Percentiles rank a stretch among this genome's conserved stretches.
phyloP scores from a whole-genome alignment of 2,113 vertebrate genomes.

The Psettodes erumei region DNA sequence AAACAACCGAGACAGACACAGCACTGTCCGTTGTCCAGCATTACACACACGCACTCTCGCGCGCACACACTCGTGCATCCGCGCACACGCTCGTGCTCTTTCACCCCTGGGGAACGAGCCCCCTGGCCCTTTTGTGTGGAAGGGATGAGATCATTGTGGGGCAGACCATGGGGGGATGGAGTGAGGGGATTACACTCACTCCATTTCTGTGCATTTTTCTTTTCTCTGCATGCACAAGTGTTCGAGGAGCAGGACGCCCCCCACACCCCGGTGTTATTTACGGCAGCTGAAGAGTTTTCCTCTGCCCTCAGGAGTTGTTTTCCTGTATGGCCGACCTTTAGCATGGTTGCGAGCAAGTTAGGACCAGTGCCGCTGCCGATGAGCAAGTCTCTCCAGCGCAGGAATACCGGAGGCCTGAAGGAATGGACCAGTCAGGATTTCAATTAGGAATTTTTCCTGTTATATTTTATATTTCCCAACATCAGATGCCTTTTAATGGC shows the following conservation, averaged over 20 bases:
- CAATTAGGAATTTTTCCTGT: too few species aligned
- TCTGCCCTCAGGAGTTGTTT: slow-evolving; percentile 33
- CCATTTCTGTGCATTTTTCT: slow-evolving; percentile 6
- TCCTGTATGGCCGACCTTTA: slow-evolving; percentile 28
- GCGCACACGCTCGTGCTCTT: slow-evolving; percentile 39
- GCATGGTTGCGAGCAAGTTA: slow-evolving; percentile 47
- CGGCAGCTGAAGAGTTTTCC: slow-evolving; percentile 29
- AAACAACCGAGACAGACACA: slow-evolving; percentile 61
- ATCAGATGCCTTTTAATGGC: not conserved
- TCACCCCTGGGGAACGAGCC: slow-evolving; percentile 59
- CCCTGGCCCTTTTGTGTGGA: slow-evolving; percentile 76
- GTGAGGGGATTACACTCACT: slow-evolving; percentile 45
- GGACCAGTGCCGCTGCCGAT: slow-evolving; percentile 35
- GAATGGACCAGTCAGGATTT: not conserved
- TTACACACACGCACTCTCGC: slow-evolving; percentile 25
- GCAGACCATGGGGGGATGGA: slow-evolving; percentile 54
- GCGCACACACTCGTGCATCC: slow-evolving; percentile 28
- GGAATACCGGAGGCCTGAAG: slow-evolving; percentile 39
- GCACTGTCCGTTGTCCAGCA: slow-evolving; percentile 58
- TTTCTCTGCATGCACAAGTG: not conserved
- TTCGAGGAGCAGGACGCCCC: slow-evolving; percentile 7
- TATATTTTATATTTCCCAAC: too few species aligned
- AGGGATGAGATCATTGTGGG: slow-evolving; percentile 70
- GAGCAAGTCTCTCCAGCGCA: slow-evolving; percentile 45
- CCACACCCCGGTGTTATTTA: slow-evolving; percentile 34